A percentile compares a stretch with the other conserved stretches of the same genome.
Evolutionary conservation across 2,113 vertebrate genomes (phyloP).

Genomic region (Amphiprion percula): DNA sequence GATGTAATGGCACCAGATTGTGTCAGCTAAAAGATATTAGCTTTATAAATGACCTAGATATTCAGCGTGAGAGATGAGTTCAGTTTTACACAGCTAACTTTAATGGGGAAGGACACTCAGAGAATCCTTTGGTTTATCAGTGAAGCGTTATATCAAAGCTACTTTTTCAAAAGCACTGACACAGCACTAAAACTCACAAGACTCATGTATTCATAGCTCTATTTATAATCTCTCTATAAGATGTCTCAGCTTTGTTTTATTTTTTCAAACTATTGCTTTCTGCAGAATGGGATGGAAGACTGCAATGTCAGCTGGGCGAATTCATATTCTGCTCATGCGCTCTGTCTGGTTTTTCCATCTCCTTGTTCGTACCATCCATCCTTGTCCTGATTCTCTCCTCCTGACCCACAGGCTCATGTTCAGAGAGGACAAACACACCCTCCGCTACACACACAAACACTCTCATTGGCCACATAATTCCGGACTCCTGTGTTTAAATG

Average conservation of each 20-base stretch:
- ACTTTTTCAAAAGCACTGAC: constrained; percentile 62
- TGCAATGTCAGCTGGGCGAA: constrained; percentile 40
- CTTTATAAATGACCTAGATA: constrained; percentile 53
- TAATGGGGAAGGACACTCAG: constrained; percentile 58
- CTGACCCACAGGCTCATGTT: constrained; percentile 45
- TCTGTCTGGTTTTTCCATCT: constrained; percentile 25
- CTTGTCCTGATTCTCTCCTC: constrained; percentile 41
- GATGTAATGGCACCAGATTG: constrained; percentile 47
- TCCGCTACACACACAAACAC: constrained; percentile 1
- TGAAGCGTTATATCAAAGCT: constrained; percentile 52
- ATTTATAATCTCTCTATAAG: constrained; percentile 59
- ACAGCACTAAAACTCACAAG: constrained; percentile 61
- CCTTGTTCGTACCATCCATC: constrained; percentile 18
- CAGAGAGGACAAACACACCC: constrained; percentile 44
- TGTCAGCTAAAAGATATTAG: constrained; percentile 61
- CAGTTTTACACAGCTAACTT: constrained; percentile 42
- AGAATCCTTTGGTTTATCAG: constrained; percentile 55
- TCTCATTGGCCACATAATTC: constrained; percentile 42
- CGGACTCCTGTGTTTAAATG: constrained; percentile 66
- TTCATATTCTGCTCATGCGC: constrained; percentile 59
- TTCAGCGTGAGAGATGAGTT: constrained; percentile 60
- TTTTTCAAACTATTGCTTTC: constrained; percentile 18
- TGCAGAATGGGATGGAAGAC: constrained; percentile 18
- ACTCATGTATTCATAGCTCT: constrained; percentile 46
- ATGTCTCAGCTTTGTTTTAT: constrained; percentile 36